These are phyloP conservation scores for Samia ricini DNA, from an alignment of 1,140 invertebrate genomes.

Conservation along the genomic window DNA sequence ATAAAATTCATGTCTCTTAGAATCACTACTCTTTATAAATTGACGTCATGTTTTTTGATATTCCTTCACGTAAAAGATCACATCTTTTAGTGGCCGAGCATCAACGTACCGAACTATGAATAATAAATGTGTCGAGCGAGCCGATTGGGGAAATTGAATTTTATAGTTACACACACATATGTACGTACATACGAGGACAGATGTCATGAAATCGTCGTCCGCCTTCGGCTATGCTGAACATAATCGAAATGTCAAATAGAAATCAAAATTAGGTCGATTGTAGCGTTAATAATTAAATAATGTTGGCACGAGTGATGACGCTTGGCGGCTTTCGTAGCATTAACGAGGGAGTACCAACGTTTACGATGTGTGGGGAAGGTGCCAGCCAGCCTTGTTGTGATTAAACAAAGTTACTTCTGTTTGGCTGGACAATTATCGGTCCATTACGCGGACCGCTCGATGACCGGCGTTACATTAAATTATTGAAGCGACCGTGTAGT, in stretches of 20 bases:
- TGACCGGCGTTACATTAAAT: constrained; percentile 53
- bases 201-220: constrained; percentile 72
- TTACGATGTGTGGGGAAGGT: constrained; percentile 47
- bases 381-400: constrained; percentile 62
- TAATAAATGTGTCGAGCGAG: constrained; percentile 73
- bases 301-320: constrained; percentile 34
- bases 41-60: constrained; percentile 59
- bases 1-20: constrained; percentile 51
- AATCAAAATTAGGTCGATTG: constrained; percentile 77
- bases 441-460: constrained; percentile 67
- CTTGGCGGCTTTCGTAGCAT: constrained; percentile 35
- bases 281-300: constrained; percentile 77
- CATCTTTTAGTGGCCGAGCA: constrained; percentile 72
- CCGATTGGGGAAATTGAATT: constrained; percentile 78
- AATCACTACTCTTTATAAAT: constrained; percentile 49
- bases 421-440: constrained; percentile 73
- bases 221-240: constrained; percentile 53
- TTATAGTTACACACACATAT: constrained; percentile 76
- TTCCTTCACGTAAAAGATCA: constrained; percentile 75
- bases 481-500: constrained; percentile 38
- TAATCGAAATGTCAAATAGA: constrained; percentile 76
- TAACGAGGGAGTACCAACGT: constrained; percentile 29
- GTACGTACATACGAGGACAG: constrained; percentile 69
- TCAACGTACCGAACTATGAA: constrained; percentile 72
- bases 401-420: constrained; percentile 75